Percentiles rank a stretch among this genome's conserved stretches.
phyloP scores from a whole-genome alignment of 2,797 vertebrate species.

The Carcharodon carcharias region DNA sequence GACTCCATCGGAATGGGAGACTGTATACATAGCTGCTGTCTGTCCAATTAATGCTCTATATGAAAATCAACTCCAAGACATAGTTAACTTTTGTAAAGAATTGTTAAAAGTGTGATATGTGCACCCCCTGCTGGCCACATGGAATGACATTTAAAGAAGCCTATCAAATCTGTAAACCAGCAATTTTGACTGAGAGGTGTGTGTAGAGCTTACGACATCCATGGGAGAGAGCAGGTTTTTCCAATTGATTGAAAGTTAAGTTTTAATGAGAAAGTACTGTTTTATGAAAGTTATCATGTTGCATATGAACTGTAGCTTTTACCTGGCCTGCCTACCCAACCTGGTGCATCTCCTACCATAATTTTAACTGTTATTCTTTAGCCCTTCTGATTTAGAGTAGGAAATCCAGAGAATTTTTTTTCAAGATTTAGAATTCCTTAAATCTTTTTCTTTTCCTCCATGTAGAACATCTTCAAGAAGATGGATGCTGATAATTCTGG shows the following conservation, averaged over 20 bases:
- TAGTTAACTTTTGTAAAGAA: background rate
- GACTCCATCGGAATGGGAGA: background rate
- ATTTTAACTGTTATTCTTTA: background rate
- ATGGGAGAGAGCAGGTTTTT: background rate
- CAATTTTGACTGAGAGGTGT: background rate
- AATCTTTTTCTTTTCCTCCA: conserved; percentile 35
- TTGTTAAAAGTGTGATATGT: background rate
- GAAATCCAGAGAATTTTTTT: background rate
- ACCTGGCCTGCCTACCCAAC: background rate
- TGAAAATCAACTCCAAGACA: background rate
- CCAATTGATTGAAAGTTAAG: background rate
- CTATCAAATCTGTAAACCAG: background rate
- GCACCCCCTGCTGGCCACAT: background rate
- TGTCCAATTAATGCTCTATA: background rate
- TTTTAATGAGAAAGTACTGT: background rate
- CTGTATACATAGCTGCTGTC: background rate
- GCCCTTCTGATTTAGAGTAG: background rate
- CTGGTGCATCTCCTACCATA: background rate
- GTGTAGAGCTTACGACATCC: background rate
- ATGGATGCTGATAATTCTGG: conserved; percentile 74
- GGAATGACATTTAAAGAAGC: background rate
- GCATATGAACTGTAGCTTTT: too few species aligned
- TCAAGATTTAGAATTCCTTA: too few species aligned
- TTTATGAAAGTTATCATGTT: background rate
- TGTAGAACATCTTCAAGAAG: conserved; percentile 71